Conservation (phyloP, 2,113 vertebrate genomes). For the Marmota flaviventris region DNA sequence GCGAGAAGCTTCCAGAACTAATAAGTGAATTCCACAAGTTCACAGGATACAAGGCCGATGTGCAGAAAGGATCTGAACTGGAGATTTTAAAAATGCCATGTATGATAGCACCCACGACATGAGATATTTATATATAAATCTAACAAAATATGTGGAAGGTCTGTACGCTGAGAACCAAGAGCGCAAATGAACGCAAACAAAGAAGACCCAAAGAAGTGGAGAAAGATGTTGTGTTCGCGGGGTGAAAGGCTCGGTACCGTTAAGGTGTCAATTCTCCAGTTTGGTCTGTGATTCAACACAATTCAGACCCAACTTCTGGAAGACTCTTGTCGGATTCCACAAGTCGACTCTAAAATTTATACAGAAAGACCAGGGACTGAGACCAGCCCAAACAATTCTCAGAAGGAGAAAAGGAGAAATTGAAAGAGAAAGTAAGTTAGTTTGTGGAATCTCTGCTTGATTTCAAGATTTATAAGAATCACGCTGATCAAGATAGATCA, state of each 20-base stretch:
- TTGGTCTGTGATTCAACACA: background rate
- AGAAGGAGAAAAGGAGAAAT: background rate
- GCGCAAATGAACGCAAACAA: background rate
- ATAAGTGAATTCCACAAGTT: background rate
- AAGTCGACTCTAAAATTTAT: background rate
- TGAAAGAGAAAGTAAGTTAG: background rate
- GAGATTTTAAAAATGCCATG: background rate
- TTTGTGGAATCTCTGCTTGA: no score
- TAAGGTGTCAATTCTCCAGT: background rate
- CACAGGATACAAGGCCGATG: background rate
- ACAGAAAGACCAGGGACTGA: background rate
- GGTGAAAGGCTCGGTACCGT: background rate
- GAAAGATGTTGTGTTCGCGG: background rate
- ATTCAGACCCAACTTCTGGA: background rate
- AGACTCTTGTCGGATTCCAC: background rate
- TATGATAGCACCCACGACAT: background rate
- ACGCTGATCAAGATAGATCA: background rate
- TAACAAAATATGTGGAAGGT: background rate
- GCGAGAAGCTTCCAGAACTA: background rate
- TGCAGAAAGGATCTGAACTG: background rate
- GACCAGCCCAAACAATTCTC: background rate
- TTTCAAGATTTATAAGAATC: background rate
- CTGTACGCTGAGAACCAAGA: background rate
- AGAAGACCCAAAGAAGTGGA: background rate
- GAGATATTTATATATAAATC: background rate